A percentile compares a stretch with the other conserved stretches of the same genome.
These are phyloP conservation scores for Jordanella pulchra DNA, from an alignment of 2,797 vertebrate species.

Conservation along the genomic window DNA sequence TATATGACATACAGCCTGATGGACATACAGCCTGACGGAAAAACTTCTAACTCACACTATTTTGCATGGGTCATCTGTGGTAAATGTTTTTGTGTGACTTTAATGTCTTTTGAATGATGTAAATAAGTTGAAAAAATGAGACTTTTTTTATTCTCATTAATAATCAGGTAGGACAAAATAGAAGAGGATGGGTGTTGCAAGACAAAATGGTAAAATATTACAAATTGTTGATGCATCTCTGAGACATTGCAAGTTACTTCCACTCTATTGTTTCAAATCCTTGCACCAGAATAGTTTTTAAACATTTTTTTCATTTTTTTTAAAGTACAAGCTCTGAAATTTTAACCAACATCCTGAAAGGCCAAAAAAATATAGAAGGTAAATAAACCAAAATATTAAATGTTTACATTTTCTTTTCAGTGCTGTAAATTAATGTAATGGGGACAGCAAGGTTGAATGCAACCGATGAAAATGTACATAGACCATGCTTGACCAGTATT, in stretches of 20 bases:
- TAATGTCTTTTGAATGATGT: too few species aligned
- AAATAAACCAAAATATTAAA: too few species aligned
- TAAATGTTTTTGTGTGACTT: neutral
- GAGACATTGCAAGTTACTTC: slow-evolving; percentile 12
- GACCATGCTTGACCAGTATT: too few species aligned
- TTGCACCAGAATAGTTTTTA: neutral
- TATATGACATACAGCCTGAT: neutral
- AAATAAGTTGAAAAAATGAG: slow-evolving; percentile 8
- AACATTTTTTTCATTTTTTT: neutral
- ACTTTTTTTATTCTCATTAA: neutral
- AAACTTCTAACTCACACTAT: neutral
- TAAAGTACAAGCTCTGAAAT: neutral
- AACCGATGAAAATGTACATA: too few species aligned
- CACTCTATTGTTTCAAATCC: neutral
- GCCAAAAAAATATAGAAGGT: neutral
- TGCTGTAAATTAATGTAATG: too few species aligned
- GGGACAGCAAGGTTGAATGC: too few species aligned
- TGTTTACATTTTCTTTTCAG: too few species aligned
- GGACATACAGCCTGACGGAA: too few species aligned
- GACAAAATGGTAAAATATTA: slow-evolving; percentile 1
- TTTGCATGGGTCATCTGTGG: slow-evolving; percentile 28
- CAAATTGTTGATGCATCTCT: neutral
- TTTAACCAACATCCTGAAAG: neutral
- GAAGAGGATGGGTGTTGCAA: neutral
- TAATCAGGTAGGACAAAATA: neutral